Evolutionary conservation across 2,888 invertebrate species (phyloP).

Genomic region (Plebejus melissa): DNA sequence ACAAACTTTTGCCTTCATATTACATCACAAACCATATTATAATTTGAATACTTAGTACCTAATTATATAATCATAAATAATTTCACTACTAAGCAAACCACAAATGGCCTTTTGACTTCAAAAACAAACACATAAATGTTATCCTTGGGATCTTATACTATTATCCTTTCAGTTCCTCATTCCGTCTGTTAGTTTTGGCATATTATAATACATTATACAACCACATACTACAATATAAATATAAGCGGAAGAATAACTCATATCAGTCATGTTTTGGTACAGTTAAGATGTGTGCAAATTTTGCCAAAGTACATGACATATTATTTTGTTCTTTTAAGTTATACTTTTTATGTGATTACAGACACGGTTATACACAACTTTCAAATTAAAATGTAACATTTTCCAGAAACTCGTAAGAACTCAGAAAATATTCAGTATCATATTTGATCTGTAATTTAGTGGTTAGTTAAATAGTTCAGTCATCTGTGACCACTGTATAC

Average conservation of each 20-base stretch:
- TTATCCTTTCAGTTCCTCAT: conserved; percentile 5
- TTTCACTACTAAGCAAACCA: not conserved
- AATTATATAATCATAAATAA: not conserved
- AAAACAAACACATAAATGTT: conserved; percentile 13
- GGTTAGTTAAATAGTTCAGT: too few species aligned
- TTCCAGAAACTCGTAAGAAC: too few species aligned
- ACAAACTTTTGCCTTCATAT: not conserved
- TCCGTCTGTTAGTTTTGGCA: not conserved
- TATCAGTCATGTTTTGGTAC: not conserved
- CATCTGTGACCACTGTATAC: too few species aligned
- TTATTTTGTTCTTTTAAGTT: too few species aligned
- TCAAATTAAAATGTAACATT: too few species aligned
- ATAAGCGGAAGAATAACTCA: not conserved
- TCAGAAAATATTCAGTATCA: too few species aligned
- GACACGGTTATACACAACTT: too few species aligned
- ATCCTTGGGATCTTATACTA: not conserved
- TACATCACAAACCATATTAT: not conserved
- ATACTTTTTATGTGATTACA: too few species aligned
- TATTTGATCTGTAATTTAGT: too few species aligned
- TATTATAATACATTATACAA: not conserved
- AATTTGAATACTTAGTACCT: not conserved
- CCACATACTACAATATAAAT: not conserved
- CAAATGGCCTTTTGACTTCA: not conserved
- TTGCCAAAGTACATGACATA: too few species aligned
- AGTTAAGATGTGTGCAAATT: too few species aligned